Base-by-base conservation (phyloP, 2,797 vertebrate species). In the Melanotaenia trifasciata region DNA sequence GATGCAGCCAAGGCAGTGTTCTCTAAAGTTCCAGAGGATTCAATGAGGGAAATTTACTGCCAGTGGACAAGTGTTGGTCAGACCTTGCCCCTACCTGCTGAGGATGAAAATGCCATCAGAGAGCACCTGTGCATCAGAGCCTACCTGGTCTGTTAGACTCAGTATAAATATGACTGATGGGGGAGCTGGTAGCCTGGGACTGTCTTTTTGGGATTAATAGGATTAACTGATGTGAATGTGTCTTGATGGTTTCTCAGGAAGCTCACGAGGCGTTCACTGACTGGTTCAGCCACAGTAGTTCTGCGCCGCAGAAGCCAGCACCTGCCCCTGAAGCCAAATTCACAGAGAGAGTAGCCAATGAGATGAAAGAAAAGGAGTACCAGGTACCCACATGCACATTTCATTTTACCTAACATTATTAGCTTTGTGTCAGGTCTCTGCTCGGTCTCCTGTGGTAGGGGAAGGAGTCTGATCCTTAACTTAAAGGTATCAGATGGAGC, bases 1-100 rank as follows among this genome's bases (percentile, higher is more conserved):
- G 96, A 98, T 16, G 98, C 97, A 63, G 98, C 98, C 62, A 99
- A 98, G 83, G 95, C 95, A 7, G 97, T 99, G 38, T 99, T 99
- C 79, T 94, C 95, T 74, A 99, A 98, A 91, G 97, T 99, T 30
- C 97, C 98, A 0, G 96, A 96, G 57, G 98, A 99, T 79, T 98
- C 97, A 0, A 97, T 98, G 94, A 95, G 94, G 70, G 96, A 98
- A 87, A 97, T 99, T 51, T 98, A 96, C 87, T 94, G 93, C 72
- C 97, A 97, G 36, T 98, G 97, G 97, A 95, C 96, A 14, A 96
- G 95, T 22, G 92, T 95, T 35, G 94, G 94, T 78, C 96, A 96
- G 94, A 94, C 95, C 43, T 89, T 88, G 12, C 91, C 96, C 0
- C 94, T 97, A 38, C 96, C 96, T 14, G 95, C 97, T 0, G 97